A percentile compares a stretch with the other conserved stretches of the same genome.
These are phyloP conservation scores for Pipistrellus nathusii DNA, from an alignment of 2,797 vertebrate species.

Conservation along the genomic window DNA sequence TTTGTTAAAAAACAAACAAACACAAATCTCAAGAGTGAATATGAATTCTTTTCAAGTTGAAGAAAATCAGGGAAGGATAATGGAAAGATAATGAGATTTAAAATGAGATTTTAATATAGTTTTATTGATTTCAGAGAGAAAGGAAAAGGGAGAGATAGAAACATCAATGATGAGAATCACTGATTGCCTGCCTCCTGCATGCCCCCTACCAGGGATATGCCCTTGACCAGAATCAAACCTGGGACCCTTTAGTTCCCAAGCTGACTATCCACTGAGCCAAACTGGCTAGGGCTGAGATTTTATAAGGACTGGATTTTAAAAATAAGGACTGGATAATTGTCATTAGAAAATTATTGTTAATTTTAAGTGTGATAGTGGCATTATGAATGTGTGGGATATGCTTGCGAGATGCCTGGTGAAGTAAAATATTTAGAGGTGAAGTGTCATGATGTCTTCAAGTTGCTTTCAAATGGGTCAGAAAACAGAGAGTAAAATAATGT, in stretches of 20 bases:
- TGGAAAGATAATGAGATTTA: not conserved
- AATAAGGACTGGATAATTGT: no score
- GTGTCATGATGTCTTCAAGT: conserved; percentile 4
- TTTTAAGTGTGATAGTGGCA: conserved; percentile 29
- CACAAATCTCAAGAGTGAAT: not conserved
- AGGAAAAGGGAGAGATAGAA: no score
- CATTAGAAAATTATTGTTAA: not conserved
- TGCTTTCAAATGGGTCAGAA: not conserved
- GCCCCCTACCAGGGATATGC: no score
- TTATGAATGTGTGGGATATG: not conserved
- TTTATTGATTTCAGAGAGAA: no score
- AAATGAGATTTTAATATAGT: no score
- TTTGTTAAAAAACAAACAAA: not conserved
- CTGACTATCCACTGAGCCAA: no score
- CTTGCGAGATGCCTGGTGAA: not conserved
- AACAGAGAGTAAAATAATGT: not conserved
- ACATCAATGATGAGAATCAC: no score
- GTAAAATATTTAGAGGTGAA: not conserved
- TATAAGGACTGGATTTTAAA: not conserved
- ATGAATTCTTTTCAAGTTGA: conserved; percentile 5
- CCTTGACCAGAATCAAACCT: no score
- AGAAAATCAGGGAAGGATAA: not conserved
- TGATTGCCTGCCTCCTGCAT: no score
- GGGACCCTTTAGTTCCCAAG: no score
- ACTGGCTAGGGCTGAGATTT: not conserved